Evolutionary conservation across 1,140 invertebrate species (phyloP).

Genomic region (Atta colombica): DNA sequence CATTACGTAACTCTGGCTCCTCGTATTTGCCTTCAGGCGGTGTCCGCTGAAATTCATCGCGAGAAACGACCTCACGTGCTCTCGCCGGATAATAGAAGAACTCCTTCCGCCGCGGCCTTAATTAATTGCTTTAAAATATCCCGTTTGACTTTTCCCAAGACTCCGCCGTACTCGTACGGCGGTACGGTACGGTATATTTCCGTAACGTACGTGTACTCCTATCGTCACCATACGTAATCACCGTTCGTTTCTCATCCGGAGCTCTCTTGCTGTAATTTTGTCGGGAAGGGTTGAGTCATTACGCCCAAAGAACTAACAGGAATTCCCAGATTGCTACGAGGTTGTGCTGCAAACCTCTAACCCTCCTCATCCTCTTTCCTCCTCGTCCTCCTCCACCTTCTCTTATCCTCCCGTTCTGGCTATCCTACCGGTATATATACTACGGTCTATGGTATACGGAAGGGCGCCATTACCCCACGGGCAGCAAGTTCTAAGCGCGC

Average conservation of each 20-base stretch:
- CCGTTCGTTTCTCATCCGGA: conserved; percentile 59
- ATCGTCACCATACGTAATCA: conserved; percentile 45
- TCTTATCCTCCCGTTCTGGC: conserved; percentile 34
- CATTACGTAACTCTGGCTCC: conserved; percentile 57
- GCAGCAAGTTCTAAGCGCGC: conserved; percentile 84
- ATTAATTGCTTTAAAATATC: conserved; percentile 63
- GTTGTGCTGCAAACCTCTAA: conserved; percentile 51
- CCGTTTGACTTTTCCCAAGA: conserved; percentile 59
- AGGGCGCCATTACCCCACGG: conserved; percentile 75
- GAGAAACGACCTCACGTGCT: conserved; percentile 58
- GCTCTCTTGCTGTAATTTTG: conserved; percentile 70
- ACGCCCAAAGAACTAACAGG: conserved; percentile 77
- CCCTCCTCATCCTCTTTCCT: conserved; percentile 46
- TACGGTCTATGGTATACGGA: conserved; percentile 50
- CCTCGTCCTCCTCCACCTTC: conserved; percentile 51
- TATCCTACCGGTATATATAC: conserved; percentile 49
- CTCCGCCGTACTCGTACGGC: not conserved
- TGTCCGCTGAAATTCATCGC: conserved; percentile 64
- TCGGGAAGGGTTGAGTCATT: conserved; percentile 75
- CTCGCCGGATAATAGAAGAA: conserved; percentile 61
- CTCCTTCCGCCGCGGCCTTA: conserved; percentile 58
- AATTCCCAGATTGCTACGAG: conserved; percentile 76
- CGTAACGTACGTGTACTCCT: conserved; percentile 4
- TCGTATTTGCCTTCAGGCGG: conserved; percentile 62
- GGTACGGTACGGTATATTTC: not conserved